Evolutionary conservation across 2,888 invertebrate genomes (phyloP), one percentile per base, ranked within the genome.

Genomic region (Cosmopolites sordidus): DNA sequence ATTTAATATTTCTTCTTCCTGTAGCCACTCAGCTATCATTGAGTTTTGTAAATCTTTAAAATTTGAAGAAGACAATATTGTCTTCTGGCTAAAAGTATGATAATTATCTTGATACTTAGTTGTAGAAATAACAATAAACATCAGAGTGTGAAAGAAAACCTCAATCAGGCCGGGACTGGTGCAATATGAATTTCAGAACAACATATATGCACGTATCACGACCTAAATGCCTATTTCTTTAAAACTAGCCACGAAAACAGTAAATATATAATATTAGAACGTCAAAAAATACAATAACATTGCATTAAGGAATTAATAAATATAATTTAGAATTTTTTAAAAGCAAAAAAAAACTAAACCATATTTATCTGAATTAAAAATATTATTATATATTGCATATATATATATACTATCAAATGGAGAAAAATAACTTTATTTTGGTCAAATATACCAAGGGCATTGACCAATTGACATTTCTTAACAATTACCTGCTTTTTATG

Each of bases 141-240:
- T n/a, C n/a, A n/a, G n/a, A n/a, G n/a, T n/a, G n/a, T n/a, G n/a
- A n/a, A n/a, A n/a, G n/a, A n/a, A n/a, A n/a, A n/a, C n/a, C n/a
- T n/a, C n/a, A n/a, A 33, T 45, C 41, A 54, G 54, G 54, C 54
- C 54, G 49, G 54, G 54, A 45, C 48, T 44, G 16, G 54, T 54
- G 54, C 54, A 50, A 54, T 54, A 54, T 54, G 54, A 46, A 39
- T 46, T 12, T 37, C 42, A 50, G 16, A 45, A 42, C 14, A 27
- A 54, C 54, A 54, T 54, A 54, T 40, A 38, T 49, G 46, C 54
- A 54, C 43, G 49, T 41, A 29, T 38, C 49, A 46, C 50, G 27
- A 41, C 54, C 54, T 48, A 41, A 54, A 8, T 48, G 45, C 44
- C 47, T 39, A 30, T 29, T 27, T 40, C 27, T 29, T 18, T 3